These are phyloP conservation scores for Scatophagus argus DNA, from an alignment of 2,113 vertebrate genomes.

Conservation along the genomic window DNA sequence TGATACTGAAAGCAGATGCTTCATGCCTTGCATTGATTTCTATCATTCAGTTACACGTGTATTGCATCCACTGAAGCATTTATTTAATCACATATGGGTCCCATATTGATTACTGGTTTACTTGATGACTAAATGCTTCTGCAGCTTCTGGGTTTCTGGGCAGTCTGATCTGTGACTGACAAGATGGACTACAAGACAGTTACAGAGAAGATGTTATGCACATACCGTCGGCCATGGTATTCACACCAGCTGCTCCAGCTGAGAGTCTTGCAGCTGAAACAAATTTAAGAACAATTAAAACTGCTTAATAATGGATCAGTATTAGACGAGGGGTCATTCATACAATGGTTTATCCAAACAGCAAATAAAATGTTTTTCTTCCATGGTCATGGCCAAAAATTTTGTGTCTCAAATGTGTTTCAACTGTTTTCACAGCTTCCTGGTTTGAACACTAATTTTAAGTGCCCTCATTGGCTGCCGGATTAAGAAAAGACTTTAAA, in stretches of 20 bases:
- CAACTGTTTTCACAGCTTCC: too few relatives aligned
- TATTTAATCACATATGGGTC: not conserved
- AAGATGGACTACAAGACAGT: too few relatives aligned
- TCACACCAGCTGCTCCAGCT: not conserved
- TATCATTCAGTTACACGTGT: not conserved
- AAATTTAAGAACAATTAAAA: not conserved
- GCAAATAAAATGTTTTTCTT: too few relatives aligned
- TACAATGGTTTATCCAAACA: not conserved
- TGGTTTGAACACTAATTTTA: too few relatives aligned
- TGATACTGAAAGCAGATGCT: not conserved
- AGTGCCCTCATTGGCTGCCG: too few relatives aligned
- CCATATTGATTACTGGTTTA: too few relatives aligned
- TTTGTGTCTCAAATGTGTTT: too few relatives aligned
- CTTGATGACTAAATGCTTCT: too few relatives aligned
- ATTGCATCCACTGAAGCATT: not conserved
- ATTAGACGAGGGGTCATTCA: not conserved
- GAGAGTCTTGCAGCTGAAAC: slow-evolving; percentile 19
- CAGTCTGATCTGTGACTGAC: not conserved
- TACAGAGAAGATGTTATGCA: not conserved
- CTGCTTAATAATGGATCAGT: too few relatives aligned
- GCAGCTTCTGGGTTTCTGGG: not conserved
- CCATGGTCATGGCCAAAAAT: too few relatives aligned
- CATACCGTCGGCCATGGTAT: not conserved
- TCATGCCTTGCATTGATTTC: not conserved
- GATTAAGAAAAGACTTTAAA: too few relatives aligned